Conservation (phyloP, 2,797 vertebrate genomes). For the Lagorchestes hirsutus region DNA sequence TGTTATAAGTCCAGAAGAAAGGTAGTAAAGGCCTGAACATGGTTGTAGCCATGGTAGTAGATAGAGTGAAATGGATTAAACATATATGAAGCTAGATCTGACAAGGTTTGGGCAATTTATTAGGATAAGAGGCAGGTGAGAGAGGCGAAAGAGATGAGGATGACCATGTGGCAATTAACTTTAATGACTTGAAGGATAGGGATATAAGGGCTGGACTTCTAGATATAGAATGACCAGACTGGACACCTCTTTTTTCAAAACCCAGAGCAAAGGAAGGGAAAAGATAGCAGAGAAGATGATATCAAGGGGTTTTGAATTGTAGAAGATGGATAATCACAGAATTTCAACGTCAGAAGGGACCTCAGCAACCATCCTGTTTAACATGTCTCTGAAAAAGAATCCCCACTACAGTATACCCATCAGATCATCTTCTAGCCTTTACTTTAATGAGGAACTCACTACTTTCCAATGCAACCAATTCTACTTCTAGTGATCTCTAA, state of each 20-base stretch:
- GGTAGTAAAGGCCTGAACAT: background rate
- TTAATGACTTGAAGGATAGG: background rate
- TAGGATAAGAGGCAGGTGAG: background rate
- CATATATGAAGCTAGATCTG: background rate
- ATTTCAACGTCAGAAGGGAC: background rate
- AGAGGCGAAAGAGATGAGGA: background rate
- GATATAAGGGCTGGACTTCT: no score
- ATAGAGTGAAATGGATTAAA: background rate
- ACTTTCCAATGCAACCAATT: background rate
- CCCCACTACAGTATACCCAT: background rate
- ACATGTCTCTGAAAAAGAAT: background rate
- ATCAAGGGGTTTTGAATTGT: background rate
- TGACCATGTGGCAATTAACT: background rate
- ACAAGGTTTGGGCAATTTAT: background rate
- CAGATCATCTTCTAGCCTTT: background rate
- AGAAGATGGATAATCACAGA: background rate
- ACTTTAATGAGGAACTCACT: background rate
- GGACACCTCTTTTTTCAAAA: background rate
- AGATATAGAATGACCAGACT: no score
- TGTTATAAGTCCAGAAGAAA: background rate
- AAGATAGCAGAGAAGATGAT: background rate
- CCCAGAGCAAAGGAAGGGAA: background rate
- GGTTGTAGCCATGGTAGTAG: background rate
- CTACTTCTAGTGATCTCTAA: background rate
- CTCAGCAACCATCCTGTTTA: background rate